Base-by-base conservation (phyloP, 2,888 invertebrate species). In the Cecidostiba fungosa region DNA sequence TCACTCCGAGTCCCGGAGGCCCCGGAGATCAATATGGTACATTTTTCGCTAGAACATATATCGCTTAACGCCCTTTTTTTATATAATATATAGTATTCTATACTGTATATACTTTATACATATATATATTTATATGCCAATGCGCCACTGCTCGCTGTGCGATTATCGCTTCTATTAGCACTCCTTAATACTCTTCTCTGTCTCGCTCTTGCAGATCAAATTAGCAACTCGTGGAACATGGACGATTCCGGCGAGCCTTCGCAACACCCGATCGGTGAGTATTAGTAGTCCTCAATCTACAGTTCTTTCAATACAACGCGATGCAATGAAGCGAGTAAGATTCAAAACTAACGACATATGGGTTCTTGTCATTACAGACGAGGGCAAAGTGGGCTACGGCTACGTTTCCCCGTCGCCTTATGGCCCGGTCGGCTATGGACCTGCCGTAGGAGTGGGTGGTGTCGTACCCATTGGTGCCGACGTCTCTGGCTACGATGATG, bases 351-450 rank as follows among this genome's bases (percentile, higher is more conserved):
- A 73, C n/a, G 62, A 79, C n/a, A 79, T 85, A n/a, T 85, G 81
- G 81, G 62, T 85, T 23, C 85, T 32, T 50, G 23, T 82, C 39
- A 77, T 91, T 88, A 50, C 87, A 90, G 96, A 96, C 89, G 96
- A 96, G 89, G 94, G 95, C 73, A 94, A 94, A 85, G 94, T 96
- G 81, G 95, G 96, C 76, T 96, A 96, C 89, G 96, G 96, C 85
- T 96, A 95, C 90, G 95, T 95, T 50, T 95, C 96, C 82, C 95
- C 95, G 87, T 95, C 95, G 74, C 95, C 95, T 32, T 96, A 96
- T 89, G 95, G 95, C 72, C 94, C 94, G 16, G 94, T 93, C 10
- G 90, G 91, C 2, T 93, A 93, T 82, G 93, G 93, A 0, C 91
- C 92, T 0, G 91, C 88, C 8, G 91, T 91, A 0, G 92, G 92